Conservation (phyloP, 2,888 invertebrate species). For the Charanyca ferruginea region DNA sequence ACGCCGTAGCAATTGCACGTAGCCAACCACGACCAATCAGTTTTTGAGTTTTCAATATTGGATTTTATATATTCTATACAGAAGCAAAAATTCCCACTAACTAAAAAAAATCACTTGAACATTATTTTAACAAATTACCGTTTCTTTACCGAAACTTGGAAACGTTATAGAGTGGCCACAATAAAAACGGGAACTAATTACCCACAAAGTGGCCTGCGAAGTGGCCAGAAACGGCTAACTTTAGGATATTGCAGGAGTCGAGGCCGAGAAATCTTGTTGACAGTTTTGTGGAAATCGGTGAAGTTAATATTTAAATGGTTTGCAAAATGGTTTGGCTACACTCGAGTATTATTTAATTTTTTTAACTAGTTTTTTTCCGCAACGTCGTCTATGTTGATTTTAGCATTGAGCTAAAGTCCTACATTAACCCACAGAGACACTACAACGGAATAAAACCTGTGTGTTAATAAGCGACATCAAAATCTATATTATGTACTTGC, state of each 20-base stretch:
- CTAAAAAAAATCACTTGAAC: conserved; percentile 10
- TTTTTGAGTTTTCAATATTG: neutral
- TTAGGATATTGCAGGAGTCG: conserved; percentile 53
- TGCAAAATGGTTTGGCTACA: neutral
- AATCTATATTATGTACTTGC: too few species aligned
- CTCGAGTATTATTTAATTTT: too few species aligned
- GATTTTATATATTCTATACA: neutral
- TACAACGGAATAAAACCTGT: too few species aligned
- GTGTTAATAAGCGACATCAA: too few species aligned
- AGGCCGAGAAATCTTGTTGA: conserved; percentile 48
- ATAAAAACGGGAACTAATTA: conserved; percentile 59
- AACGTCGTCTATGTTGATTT: too few species aligned
- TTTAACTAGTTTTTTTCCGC: too few species aligned
- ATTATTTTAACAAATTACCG: conserved; percentile 19
- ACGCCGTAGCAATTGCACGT: neutral
- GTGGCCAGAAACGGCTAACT: conserved; percentile 51
- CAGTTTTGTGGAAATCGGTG: conserved; percentile 18
- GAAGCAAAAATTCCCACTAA: neutral
- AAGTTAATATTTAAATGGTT: conserved; percentile 15
- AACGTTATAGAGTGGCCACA: conserved; percentile 27
- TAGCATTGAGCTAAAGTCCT: too few species aligned
- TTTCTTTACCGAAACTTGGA: conserved; percentile 41
- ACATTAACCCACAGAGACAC: too few species aligned
- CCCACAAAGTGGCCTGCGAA: conserved; percentile 48
- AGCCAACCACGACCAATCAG: neutral